Evolutionary conservation across 1,140 invertebrate genomes (phyloP).

Genomic region (Babylonia areolata): DNA sequence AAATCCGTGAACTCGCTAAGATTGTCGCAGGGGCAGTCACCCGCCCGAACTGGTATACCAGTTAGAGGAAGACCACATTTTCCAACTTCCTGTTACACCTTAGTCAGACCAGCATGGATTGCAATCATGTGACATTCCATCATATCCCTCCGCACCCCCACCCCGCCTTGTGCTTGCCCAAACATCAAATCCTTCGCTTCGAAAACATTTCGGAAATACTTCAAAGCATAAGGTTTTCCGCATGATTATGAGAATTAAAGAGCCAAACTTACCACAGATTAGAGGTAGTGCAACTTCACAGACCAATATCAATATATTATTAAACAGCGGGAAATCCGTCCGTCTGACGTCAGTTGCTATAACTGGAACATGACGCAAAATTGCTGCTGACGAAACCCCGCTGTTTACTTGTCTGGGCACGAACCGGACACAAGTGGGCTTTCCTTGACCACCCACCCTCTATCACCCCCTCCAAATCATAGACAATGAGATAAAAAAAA

Average conservation of each 20-base stretch:
- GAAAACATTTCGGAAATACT: no score
- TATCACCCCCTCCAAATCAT: no score
- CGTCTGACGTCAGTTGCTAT: slow-evolving; percentile 19
- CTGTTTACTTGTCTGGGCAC: not conserved
- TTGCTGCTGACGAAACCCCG: slow-evolving; percentile 9
- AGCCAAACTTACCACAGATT: no score
- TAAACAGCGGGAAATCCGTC: slow-evolving; percentile 27
- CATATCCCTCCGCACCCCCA: not conserved
- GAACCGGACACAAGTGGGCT: not conserved
- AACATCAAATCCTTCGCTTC: no score
- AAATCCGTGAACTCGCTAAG: no score
- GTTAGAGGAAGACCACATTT: not conserved
- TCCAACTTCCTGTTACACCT: not conserved
- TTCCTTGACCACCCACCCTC: no score
- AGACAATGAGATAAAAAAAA: no score
- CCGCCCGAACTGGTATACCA: not conserved
- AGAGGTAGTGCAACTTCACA: no score
- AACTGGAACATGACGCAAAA: not conserved
- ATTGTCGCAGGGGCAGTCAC: no score
- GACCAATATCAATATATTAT: not conserved
- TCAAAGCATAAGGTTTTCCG: no score
- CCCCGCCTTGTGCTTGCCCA: not conserved
- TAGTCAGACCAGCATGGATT: not conserved
- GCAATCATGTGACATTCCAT: not conserved
- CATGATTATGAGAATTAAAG: no score